Base-by-base conservation (phyloP, 2,797 vertebrate genomes). In the Artibeus lituratus region DNA sequence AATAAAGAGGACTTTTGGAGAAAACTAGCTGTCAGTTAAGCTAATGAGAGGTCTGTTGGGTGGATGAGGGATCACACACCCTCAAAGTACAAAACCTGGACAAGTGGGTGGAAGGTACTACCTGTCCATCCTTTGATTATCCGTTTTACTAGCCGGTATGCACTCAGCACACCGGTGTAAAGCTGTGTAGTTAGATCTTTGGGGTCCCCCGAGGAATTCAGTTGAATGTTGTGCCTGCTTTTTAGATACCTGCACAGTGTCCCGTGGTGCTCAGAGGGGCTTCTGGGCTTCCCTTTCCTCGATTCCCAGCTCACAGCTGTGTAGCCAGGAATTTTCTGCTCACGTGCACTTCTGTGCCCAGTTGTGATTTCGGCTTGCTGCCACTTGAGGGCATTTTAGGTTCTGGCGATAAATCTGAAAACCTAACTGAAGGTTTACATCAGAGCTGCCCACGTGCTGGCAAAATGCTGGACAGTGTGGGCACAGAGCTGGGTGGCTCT, bases 371-470 rank as follows among this genome's bases (percentile, higher is more conserved):
- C 88, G 65, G 24, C 69, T 21, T 81, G 35, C 70, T 87, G 53
- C 94, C 97, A 97, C 97, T 90, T 87, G 97, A 57, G 94, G 96
- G 91, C 95, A 35, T 51, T 49, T 70, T 55, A 67, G 70, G 55
- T 65, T 94, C 83, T 89, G 74, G 18, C 82, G 69, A 87, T 42
- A 22, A 37, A 69, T 59, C 39, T 42, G 57, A 78, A 70, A 89
- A 39, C 21, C 11, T 7, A 32, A 55, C 0, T 5, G 57, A 82
- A 59, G 32, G 67, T 76, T 84, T 42, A 35, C 39, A 4, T 15
- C 55, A 16, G 53, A 84, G 18, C n/a, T 15, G 3, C 49, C 18
- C 53, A 15, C 26, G 0, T 39, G 67, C 67, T 82, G 78, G 72
- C 0, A 0, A 67, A 62, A 49, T 16, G 2, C 59, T 73, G 82